A percentile compares a stretch with the other conserved stretches of the same genome.
Evolutionary conservation across 2,797 vertebrate genomes (phyloP).

Genomic region (Hemitrygon akajei): DNA sequence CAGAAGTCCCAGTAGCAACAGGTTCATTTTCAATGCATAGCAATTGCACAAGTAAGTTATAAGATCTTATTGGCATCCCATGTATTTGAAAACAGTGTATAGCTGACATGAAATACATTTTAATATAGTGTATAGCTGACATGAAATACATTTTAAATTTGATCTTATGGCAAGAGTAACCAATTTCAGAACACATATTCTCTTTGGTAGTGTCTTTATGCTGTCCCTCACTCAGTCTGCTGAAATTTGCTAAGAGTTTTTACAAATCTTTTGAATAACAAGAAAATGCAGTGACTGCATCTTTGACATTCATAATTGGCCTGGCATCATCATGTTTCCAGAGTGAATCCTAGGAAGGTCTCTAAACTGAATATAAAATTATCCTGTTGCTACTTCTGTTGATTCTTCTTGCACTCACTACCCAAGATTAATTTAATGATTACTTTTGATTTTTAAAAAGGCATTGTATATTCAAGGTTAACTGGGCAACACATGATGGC

Average conservation of each 20-base stretch:
- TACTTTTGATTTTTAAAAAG: not conserved
- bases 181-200: not conserved
- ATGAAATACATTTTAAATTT: not conserved
- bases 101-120: not conserved
- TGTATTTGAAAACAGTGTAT: not conserved
- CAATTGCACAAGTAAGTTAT: not conserved
- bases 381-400: not conserved
- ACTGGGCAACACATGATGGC: not conserved
- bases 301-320: not conserved
- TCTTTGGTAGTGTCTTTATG: not conserved
- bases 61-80: not conserved
- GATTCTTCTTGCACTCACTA: not conserved
- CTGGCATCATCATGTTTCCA: not conserved
- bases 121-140: not conserved
- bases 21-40: not conserved
- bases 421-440: not conserved
- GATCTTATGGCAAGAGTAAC: not conserved
- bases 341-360: not conserved
- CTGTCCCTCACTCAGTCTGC: not conserved
- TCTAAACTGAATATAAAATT: not conserved
- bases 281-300: not conserved
- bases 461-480: not conserved
- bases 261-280: not conserved
- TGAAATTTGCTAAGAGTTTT: not conserved
- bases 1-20: not conserved